These are phyloP conservation scores for Oryzias woworae DNA, from an alignment of 2,113 vertebrate species.

Conservation along the genomic window DNA sequence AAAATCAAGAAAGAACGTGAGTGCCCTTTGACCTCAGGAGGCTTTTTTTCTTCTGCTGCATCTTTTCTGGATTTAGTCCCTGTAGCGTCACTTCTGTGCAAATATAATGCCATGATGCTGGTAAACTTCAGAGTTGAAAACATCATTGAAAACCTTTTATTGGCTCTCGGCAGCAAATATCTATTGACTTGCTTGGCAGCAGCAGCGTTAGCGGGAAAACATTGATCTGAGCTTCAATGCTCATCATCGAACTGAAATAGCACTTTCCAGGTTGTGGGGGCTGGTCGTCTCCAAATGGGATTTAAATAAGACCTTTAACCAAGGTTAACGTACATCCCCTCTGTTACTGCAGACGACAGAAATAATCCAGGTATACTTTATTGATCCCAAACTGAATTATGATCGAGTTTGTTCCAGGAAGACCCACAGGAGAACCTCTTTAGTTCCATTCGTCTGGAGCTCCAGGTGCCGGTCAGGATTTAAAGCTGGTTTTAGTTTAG, in stretches of 20 bases:
- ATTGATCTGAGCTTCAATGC: constrained; percentile 36
- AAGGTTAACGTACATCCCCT: not conserved
- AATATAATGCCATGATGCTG: too few relatives aligned
- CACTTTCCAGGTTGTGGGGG: constrained; percentile 1
- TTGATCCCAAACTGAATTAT: too few relatives aligned
- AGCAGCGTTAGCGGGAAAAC: constrained; percentile 41
- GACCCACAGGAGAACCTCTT: too few relatives aligned
- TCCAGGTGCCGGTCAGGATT: too few relatives aligned
- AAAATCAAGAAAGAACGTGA: constrained; percentile 98
- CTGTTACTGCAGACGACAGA: not conserved
- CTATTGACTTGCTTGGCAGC: constrained; percentile 12
- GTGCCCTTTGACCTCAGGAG: constrained; percentile 55
- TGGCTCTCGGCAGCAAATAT: constrained; percentile 16
- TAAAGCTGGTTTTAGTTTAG: too few relatives aligned
- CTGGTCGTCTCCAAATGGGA: not conserved
- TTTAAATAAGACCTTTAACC: not conserved
- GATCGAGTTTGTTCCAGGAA: too few relatives aligned
- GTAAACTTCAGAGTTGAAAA: not conserved
- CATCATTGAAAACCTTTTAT: constrained; percentile 17
- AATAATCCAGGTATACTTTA: not conserved
- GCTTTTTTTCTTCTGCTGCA: not conserved
- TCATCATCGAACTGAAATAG: constrained; percentile 32
- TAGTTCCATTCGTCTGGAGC: too few relatives aligned
- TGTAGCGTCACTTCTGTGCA: not conserved
- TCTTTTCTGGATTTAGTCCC: not conserved